phyloP scores from a whole-genome alignment of 2,113 vertebrate genomes.

The Bambusicola thoracicus region DNA sequence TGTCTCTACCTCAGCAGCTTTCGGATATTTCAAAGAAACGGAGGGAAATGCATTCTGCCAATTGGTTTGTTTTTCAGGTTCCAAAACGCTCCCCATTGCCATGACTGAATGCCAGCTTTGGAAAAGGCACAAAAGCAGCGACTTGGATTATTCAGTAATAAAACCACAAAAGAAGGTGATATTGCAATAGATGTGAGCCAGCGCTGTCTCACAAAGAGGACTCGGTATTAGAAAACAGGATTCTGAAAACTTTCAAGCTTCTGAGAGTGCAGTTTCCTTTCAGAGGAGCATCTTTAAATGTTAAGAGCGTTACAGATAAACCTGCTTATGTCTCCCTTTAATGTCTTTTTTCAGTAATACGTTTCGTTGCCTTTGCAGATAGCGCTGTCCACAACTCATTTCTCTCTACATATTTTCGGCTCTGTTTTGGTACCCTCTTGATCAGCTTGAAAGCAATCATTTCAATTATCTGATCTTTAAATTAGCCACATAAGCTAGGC shows the following conservation, averaged over 20 bases:
- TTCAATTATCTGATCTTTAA: slow-evolving; percentile 62
- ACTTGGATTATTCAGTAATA: slow-evolving; percentile 57
- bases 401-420: slow-evolving; percentile 50
- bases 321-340: slow-evolving; percentile 61
- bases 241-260: slow-evolving; percentile 59
- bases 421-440: slow-evolving; percentile 61
- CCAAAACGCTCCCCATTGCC: slow-evolving; percentile 46
- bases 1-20: neutral
- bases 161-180: slow-evolving; percentile 54
- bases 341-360: slow-evolving; percentile 65
- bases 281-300: slow-evolving; percentile 5
- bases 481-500: slow-evolving; percentile 54
- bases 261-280: slow-evolving; percentile 58
- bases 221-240: slow-evolving; percentile 37
- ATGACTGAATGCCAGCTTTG: slow-evolving; percentile 70
- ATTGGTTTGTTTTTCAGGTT: slow-evolving; percentile 32
- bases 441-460: slow-evolving; percentile 57
- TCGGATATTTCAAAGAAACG: neutral
- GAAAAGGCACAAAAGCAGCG: slow-evolving; percentile 81
- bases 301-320: slow-evolving; percentile 59
- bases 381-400: slow-evolving; percentile 37
- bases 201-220: slow-evolving; percentile 60
- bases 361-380: slow-evolving; percentile 10
- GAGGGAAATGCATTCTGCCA: neutral
- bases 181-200: slow-evolving; percentile 68